Evolutionary conservation across 2,113 vertebrate genomes (phyloP).

Genomic region (Hemicordylus capensis): DNA sequence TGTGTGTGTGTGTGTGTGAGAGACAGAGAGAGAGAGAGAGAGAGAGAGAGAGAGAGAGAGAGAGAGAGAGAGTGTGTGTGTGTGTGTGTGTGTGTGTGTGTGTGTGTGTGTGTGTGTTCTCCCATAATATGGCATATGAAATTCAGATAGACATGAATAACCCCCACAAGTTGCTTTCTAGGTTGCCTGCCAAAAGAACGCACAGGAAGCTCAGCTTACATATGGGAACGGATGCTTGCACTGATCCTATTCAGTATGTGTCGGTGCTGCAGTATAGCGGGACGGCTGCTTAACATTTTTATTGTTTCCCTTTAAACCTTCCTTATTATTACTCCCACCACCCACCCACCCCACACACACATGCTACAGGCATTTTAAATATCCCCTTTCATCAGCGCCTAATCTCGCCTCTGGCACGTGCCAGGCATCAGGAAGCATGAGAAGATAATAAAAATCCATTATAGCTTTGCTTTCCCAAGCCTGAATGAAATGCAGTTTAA

Average conservation of each 20-base stretch:
- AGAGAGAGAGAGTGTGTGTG: too few relatives aligned
- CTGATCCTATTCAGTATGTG: not conserved
- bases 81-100: too few relatives aligned
- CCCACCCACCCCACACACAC: fast-evolving
- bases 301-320: slow-evolving; percentile 34
- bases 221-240: not conserved
- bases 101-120: too few relatives aligned
- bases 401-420: slow-evolving; percentile 1
- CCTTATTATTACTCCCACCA: not conserved
- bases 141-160: not conserved
- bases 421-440: slow-evolving; percentile 18
- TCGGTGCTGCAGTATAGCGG: not conserved
- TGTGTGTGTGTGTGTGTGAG: too few relatives aligned
- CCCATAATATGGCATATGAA: not conserved
- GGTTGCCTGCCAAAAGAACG: not conserved
- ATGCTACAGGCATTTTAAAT: not conserved
- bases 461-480: slow-evolving; percentile 12
- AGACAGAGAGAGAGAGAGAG: too few relatives aligned
- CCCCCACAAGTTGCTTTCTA: not conserved
- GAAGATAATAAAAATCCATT: not conserved
- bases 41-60: too few relatives aligned
- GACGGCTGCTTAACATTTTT: slow-evolving; percentile 34
- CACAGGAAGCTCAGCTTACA: not conserved
- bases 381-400: slow-evolving; percentile 16
- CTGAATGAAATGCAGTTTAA: slow-evolving; percentile 46